phyloP scores from a whole-genome alignment of 2,113 vertebrate species.

The Chaetodon trifascialis region DNA sequence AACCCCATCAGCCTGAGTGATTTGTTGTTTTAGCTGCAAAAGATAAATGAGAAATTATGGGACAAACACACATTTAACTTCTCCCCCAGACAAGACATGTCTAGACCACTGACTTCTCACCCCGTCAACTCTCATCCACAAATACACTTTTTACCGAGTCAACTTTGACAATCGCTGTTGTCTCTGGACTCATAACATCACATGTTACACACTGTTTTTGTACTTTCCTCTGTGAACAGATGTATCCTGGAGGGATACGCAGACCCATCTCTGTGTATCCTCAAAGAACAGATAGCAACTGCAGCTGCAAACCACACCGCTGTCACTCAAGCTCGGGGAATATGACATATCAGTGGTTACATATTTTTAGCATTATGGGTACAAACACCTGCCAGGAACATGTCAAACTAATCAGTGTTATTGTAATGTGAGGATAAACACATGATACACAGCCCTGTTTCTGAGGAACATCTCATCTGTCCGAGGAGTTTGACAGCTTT shows the following conservation, averaged over 20 bases:
- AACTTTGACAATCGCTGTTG: slow-evolving; percentile 26
- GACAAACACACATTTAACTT: slow-evolving; percentile 2
- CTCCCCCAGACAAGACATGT: slow-evolving; percentile 1
- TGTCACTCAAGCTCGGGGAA: neutral
- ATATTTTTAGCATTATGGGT: neutral
- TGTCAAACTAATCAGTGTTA: slow-evolving; percentile 16
- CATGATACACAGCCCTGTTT: neutral
- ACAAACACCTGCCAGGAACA: neutral
- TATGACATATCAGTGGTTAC: neutral
- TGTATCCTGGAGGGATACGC: slow-evolving; percentile 1
- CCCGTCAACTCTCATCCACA: slow-evolving; percentile 4
- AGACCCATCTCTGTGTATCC: neutral
- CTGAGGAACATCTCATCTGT: too few relatives aligned
- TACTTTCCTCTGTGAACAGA: slow-evolving; percentile 23
- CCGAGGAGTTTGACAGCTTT: neutral
- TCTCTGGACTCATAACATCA: slow-evolving; percentile 1
- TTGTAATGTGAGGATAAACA: neutral
- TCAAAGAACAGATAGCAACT: neutral
- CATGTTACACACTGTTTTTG: slow-evolving; percentile 12
- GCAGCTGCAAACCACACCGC: neutral
- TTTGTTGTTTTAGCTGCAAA: neutral
- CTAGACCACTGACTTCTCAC: slow-evolving; percentile 38
- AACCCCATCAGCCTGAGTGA: neutral
- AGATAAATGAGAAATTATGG: neutral
- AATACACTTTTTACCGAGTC: slow-evolving; percentile 39